Percentiles rank a stretch among this genome's conserved stretches.
These are phyloP conservation scores for Lagopus leucura DNA, from an alignment of 2,113 vertebrate species.

Conservation along the genomic window DNA sequence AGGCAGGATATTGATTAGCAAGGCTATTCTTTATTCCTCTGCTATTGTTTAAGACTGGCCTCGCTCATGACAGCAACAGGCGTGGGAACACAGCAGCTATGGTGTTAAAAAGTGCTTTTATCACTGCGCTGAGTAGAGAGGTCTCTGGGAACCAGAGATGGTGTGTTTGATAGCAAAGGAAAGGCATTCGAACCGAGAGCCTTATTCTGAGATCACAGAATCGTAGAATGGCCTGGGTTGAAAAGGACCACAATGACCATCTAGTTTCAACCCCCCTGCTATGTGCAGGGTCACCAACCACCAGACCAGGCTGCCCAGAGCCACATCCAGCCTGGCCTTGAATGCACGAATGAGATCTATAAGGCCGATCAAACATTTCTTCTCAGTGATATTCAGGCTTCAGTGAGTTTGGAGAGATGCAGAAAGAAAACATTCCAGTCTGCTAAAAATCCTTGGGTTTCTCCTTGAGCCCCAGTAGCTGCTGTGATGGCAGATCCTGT, in stretches of 20 bases:
- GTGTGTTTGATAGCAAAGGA: slow-evolving; percentile 14
- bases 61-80: slow-evolving; percentile 48
- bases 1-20: slow-evolving; percentile 73
- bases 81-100: slow-evolving; percentile 69
- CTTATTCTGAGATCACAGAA: background rate
- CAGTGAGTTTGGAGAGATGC: background rate
- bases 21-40: slow-evolving; percentile 69
- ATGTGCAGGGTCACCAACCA: too few species aligned
- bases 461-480: background rate
- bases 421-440: background rate
- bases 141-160: slow-evolving; percentile 63
- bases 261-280: too few species aligned
- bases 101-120: slow-evolving; percentile 67
- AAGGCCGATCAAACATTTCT: background rate
- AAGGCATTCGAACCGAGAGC: background rate
- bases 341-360: background rate
- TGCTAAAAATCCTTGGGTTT: background rate
- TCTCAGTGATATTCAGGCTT: background rate
- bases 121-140: slow-evolving; percentile 24
- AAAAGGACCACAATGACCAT: too few species aligned
- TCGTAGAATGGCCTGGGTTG: too few species aligned
- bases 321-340: too few species aligned
- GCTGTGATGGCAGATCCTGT: background rate
- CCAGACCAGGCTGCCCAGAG: too few species aligned
- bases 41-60: slow-evolving; percentile 58